Evolutionary conservation across 2,888 invertebrate genomes (phyloP).

Genomic region (Bhutanitis thaidina): DNA sequence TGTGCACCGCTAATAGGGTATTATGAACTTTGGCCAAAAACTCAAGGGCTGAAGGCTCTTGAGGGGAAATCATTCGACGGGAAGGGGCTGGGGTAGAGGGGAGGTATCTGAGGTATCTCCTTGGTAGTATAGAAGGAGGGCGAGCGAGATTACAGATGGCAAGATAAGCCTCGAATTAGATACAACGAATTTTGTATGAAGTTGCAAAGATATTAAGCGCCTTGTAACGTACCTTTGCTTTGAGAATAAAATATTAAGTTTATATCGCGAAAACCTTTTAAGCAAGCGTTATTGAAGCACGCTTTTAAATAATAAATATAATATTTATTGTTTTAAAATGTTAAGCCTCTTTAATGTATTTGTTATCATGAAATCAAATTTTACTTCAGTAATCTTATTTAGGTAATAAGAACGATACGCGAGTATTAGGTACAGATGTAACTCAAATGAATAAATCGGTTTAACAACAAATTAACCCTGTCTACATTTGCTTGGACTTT

Average conservation of each 20-base stretch:
- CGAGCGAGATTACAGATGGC: constrained; percentile 74
- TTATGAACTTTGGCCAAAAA: constrained; percentile 72
- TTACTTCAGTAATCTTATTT: background rate
- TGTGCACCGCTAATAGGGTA: constrained; percentile 71
- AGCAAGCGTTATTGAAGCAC: constrained; percentile 30
- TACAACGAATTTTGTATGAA: constrained; percentile 76
- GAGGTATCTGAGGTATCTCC: constrained; percentile 62
- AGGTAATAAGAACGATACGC: background rate
- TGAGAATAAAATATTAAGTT: constrained; percentile 70
- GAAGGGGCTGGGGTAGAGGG: constrained; percentile 29
- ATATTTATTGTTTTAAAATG: background rate
- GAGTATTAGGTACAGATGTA: too few relatives aligned
- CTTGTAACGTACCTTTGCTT: constrained; percentile 53
- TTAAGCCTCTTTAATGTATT: background rate
- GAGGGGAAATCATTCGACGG: constrained; percentile 33
- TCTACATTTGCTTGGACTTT: too few relatives aligned
- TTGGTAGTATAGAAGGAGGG: constrained; percentile 48
- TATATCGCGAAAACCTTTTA: constrained; percentile 52
- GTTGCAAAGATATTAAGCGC: constrained; percentile 68
- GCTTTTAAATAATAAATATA: background rate
- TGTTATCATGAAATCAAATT: background rate
- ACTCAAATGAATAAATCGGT: too few relatives aligned
- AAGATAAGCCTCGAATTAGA: constrained; percentile 77
- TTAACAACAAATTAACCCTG: too few relatives aligned
- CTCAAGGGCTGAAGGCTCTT: constrained; percentile 52